Evolutionary conservation across 2,113 vertebrate genomes (phyloP), one percentile per base, ranked within the genome.

Genomic region (Cranoglanis bouderius): DNA sequence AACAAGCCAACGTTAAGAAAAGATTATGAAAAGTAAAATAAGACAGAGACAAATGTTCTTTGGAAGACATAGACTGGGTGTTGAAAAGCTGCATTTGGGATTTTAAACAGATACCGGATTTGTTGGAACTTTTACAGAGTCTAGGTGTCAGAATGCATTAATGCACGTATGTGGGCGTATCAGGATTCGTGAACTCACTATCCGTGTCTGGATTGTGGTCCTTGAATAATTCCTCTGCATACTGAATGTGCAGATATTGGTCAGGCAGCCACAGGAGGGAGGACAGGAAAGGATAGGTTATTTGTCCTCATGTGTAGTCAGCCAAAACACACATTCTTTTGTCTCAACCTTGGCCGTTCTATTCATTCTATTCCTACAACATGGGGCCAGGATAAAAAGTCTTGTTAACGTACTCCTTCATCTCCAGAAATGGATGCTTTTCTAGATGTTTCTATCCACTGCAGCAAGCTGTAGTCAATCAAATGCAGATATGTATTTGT

Each of bases 291-390:
- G 94, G 93, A 93, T 91, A 90, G 92, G 91, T 92, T 89, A 92
- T 93, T 95, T 95, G 90, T 94, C 91, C 91, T 94, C 85, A 92
- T 88, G 88, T 72, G 16, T 65, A 91, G 86, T 72, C 89, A 94
- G 93, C 92, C 94, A 94, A 95, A 95, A 95, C 94, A 95, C 92
- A 93, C 94, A 96, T 95, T 95, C 93, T 94, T 96, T 94, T 95
- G 95, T 95, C 93, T 93, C 90, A 92, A 92, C 92, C 91, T 93
- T 94, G 94, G 87, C 94, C 90, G 85, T 61, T 91, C 93, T 91
- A 92, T 95, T 92, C 89, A 88, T 90, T 90, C 90, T 93, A 90
- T 90, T 95, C 93, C 87, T 92, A 93, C 91, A 94, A 93, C 92
- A 93, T 86, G 91, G 87, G 88, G 93, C 91, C 91, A 88, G 88